These are phyloP conservation scores for Lasiurus cinereus DNA, from an alignment of 2,113 vertebrate species.

Conservation along the genomic window DNA sequence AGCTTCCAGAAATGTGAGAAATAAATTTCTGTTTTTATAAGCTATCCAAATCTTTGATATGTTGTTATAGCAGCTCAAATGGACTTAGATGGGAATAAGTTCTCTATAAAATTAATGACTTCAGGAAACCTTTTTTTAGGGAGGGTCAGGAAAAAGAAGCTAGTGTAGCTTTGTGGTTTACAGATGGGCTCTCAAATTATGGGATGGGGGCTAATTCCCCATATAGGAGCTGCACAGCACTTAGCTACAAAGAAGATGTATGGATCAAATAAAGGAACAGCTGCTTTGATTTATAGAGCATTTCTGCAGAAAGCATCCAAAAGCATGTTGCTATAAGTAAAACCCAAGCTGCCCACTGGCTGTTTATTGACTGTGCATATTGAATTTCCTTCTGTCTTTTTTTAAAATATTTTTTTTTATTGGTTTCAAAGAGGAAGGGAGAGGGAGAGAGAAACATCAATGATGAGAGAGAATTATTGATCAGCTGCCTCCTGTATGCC, in stretches of 20 bases:
- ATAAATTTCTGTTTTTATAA: not conserved
- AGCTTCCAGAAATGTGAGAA: not conserved
- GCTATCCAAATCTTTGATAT: not conserved
- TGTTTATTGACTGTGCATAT: not conserved
- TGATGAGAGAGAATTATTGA: no score
- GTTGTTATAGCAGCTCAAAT: not conserved
- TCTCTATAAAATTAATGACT: not conserved
- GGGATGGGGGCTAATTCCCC: no score
- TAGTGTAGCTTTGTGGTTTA: not conserved
- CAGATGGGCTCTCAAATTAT: not conserved
- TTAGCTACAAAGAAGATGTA: not conserved
- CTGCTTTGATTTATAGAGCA: not conserved
- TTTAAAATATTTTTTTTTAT: no score
- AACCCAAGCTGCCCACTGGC: not conserved
- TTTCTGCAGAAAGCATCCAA: not conserved
- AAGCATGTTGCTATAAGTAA: not conserved
- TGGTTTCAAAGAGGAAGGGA: no score
- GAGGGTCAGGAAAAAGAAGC: not conserved
- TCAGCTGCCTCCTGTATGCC: no score
- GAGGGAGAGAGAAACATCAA: no score
- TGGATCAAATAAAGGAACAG: not conserved
- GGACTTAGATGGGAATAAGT: not conserved
- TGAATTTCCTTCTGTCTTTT: not conserved
- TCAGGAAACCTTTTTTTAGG: not conserved
- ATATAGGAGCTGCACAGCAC: not conserved